Percentiles rank a stretch among this genome's conserved stretches.
phyloP scores from a whole-genome alignment of 2,113 vertebrate genomes.

The Nothocercus julius region DNA sequence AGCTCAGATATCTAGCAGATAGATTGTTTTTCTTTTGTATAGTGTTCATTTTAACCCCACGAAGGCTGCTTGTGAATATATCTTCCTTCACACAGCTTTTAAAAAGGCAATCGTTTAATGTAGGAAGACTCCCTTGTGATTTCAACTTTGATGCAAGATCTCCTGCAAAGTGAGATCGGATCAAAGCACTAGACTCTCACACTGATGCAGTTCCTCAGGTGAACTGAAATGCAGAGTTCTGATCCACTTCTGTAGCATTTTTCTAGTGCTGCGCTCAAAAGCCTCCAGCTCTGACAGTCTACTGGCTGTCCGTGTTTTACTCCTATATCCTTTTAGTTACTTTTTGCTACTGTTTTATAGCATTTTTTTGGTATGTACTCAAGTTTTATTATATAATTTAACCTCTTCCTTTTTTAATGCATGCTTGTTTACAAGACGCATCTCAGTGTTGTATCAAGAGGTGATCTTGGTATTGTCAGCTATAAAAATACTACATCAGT shows the following conservation, averaged over 20 bases:
- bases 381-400: slow-evolving; percentile 4
- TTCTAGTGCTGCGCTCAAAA: neutral
- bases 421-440: slow-evolving; percentile 15
- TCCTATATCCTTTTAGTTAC: neutral
- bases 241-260: neutral
- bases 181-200: neutral
- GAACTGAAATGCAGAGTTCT: neutral
- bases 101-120: fast-evolving
- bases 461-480: neutral
- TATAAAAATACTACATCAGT: neutral
- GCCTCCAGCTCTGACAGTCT: neutral
- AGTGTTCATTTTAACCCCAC: neutral
- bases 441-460: slow-evolving; percentile 29
- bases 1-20: neutral
- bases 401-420: slow-evolving; percentile 25
- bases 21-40: neutral
- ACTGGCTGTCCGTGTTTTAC: neutral
- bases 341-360: neutral
- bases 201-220: neutral
- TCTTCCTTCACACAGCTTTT: neutral
- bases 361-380: neutral
- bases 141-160: neutral
- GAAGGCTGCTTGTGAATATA: neutral
- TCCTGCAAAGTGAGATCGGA: neutral
- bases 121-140: neutral